Evolutionary conservation across 1,140 invertebrate species (phyloP), one percentile per base, ranked within the genome.

Genomic region (Colletes gigas): DNA sequence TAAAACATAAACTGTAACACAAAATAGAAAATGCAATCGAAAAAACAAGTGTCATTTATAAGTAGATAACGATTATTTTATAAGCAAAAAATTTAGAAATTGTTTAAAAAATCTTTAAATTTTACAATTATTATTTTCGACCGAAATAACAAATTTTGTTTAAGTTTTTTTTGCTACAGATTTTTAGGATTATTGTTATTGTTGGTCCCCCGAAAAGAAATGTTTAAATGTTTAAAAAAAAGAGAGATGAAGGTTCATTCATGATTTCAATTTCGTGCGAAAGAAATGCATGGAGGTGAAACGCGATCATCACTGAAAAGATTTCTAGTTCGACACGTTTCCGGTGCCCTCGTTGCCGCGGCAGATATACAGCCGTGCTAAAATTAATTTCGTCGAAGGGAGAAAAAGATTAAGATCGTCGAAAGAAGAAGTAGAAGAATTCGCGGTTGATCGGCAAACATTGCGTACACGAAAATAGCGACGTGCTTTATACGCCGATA

Each of bases 301-400:
- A 59, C 62, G 55, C 39, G 44, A 69, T 80, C 81, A 65, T 59
- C 30, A n/a, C 57, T 66, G 80, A 78, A 78, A 66, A 82, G 66
- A 81, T 76, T 78, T 82, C 68, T 57, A 82, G 60, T 72, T 77
- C 68, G 68, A 41, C 62, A 78, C 69, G 41, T 73, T 82, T 79
- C 76, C 63, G 76, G 54, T 69, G 69, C 17, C 47, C 73, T 65
- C 60, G 82, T 73, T 59, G 21, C 82, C 39, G 70, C 41, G 44
- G 39, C 63, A 67, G 54, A 52, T 54, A 47, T 19, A 75, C 65
- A 47, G 74, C 59, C 41, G 79, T 66, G 79, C 78, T 83, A 83
- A 83, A 83, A 83, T 83, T 83, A 83, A 83, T 83, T 83, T 83
- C 55, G 67, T 52, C 72, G 72, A 70, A 66, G 47, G 44, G 67